Percentiles rank a stretch among this genome's conserved stretches.
Conservation (phyloP, 2,797 vertebrate species). For the Sorex maritimensis region DNA sequence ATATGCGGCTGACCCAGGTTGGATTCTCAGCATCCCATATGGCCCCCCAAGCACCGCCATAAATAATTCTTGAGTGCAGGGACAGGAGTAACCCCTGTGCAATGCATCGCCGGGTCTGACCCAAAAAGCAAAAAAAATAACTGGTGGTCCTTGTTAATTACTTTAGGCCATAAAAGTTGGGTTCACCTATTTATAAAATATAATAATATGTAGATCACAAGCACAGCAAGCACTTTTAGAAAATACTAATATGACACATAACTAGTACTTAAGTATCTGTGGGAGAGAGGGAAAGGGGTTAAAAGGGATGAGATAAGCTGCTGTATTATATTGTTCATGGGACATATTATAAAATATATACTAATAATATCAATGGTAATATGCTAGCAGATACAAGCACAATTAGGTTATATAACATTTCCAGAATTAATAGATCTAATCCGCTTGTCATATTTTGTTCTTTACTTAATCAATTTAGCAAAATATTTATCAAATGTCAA, state of each 20-base stretch:
- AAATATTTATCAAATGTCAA: background rate
- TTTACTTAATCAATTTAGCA: constrained; percentile 32
- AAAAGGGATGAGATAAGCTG: background rate
- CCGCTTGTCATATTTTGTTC: background rate
- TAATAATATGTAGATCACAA: background rate
- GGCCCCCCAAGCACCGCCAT: too few species aligned
- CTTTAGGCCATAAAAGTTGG: constrained; percentile 50
- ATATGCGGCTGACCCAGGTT: too few species aligned
- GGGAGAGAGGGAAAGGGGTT: background rate
- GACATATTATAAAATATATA: background rate
- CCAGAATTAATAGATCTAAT: background rate
- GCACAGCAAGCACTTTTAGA: background rate
- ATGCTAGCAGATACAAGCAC: background rate
- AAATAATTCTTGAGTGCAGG: too few species aligned
- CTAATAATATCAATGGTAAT: background rate
- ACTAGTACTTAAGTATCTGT: background rate
- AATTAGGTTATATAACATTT: background rate
- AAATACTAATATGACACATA: constrained; percentile 10
- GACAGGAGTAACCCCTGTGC: too few species aligned
- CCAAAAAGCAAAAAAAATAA: background rate
- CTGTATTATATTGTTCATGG: background rate
- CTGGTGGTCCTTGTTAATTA: constrained; percentile 3
- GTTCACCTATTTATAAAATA: constrained; percentile 60
- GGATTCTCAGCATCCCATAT: too few species aligned
- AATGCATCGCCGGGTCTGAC: too few species aligned